Conservation (phyloP, 2,113 vertebrate genomes). For the Entelurus aequoreus region DNA sequence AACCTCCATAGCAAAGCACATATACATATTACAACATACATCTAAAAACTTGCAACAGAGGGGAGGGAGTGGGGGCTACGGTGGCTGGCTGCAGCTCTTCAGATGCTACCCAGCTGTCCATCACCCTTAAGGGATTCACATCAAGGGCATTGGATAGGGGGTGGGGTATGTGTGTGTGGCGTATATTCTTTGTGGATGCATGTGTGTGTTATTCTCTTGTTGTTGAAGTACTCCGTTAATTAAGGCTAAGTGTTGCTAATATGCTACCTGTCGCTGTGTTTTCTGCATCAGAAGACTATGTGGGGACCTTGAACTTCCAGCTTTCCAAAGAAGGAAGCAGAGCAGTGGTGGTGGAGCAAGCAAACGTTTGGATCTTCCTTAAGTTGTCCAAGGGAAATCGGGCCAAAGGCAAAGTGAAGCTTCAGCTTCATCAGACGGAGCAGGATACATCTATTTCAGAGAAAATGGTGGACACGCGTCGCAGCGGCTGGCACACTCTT, state of each 20-base stretch:
- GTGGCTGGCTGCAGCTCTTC: no score
- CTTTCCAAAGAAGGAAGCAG: constrained; percentile 82
- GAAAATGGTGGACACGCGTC: constrained; percentile 84
- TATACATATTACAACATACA: no score
- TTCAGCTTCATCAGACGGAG: constrained; percentile 65
- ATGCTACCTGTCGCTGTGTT: constrained; percentile 15
- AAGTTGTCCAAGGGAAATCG: constrained; percentile 82
- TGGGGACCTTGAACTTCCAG: constrained; percentile 81
- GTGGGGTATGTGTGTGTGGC: no score
- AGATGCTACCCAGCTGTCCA: no score
- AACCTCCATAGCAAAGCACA: no score
- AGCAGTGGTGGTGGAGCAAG: constrained; percentile 80
- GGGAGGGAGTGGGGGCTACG: no score
- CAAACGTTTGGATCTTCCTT: constrained; percentile 91
- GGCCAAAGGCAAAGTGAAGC: constrained; percentile 81
- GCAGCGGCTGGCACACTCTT: constrained; percentile 92
- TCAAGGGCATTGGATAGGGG: no score
- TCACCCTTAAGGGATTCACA: no score
- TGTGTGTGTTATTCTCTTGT: constrained; percentile 10
- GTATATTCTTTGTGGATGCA: constrained; percentile 44
- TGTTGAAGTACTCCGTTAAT: background rate
- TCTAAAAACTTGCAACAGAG: no score
- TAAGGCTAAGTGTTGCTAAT: constrained; percentile 2
- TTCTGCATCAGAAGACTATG: constrained; percentile 69
- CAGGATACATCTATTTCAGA: constrained; percentile 74